Base-by-base conservation (phyloP, 2,888 invertebrate species). In the Eupithecia vulgata region DNA sequence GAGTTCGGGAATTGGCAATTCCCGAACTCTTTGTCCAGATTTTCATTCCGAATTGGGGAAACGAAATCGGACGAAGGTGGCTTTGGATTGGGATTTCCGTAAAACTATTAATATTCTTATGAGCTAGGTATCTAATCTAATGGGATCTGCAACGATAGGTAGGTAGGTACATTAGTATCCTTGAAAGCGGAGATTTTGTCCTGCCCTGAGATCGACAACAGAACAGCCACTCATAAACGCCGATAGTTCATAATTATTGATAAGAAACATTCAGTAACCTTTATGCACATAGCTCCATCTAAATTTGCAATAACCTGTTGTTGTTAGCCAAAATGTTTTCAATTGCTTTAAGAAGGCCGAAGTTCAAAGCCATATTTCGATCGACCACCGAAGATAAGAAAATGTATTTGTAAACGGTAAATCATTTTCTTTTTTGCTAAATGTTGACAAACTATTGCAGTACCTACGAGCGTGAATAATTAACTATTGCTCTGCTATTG, bases 401-500 rank as follows among this genome's bases (percentile, higher is more conserved):
- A 17, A 57, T 57, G 12, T 68, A 62, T 74, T 74, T 74, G 65
- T 52, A 66, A 74, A 71, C 61, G 52, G 10, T 13, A 71, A 69
- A 67, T 67, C 48, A 62, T 67, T 71, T 66, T 66, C 17, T 74
- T 74, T 73, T 74, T 74, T 71, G 64, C 34, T 25, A 25, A 12
- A 30, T 30, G 61, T 74, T 74, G 74, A 68, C 71, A 71, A 66
- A 74, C 52, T 40, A 62, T 74, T 74, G 69, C 68, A 67, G 52
- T 68, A 30, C 62, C 62, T 64, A 68, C 66, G 62, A 72, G 68
- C 71, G 73, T 73, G 25, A 68, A 65, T 65, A 74, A 70, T 70
- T 37, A 67, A 61, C 48, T 71, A 73, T 48, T 73, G 72, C 30
- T 68, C 40, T 45, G 59, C 57, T 67, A 62, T 70, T 68, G 70